Conservation (phyloP, 2,888 invertebrate species). For the Dolichopus griseipennis region DNA sequence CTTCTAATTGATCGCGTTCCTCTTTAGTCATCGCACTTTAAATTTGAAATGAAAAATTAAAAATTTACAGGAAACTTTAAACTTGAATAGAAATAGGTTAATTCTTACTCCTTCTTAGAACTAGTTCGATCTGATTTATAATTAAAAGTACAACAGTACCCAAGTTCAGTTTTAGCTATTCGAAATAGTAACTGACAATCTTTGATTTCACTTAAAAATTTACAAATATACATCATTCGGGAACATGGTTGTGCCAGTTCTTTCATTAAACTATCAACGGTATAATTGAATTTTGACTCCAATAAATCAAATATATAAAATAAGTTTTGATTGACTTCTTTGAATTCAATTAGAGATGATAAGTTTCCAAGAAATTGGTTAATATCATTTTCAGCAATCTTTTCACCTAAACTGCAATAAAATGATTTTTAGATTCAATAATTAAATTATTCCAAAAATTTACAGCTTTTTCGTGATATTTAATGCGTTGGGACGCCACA, state of each 20-base stretch:
- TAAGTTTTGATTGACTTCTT: conserved; percentile 13
- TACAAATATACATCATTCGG: conserved; percentile 30
- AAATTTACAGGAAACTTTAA: neutral
- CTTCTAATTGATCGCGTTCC: conserved; percentile 20
- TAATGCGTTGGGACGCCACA: conserved; percentile 46
- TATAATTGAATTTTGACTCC: neutral
- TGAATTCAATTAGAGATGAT: conserved; percentile 15
- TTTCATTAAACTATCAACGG: conserved; percentile 27
- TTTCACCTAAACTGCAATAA: neutral
- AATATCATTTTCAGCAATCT: neutral
- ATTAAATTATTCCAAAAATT: conserved; percentile 28
- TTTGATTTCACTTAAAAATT: conserved; percentile 30
- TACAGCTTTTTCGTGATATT: conserved; percentile 47
- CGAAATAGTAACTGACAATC: conserved; percentile 34
- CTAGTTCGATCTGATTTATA: conserved; percentile 27
- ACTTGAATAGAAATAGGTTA: neutral
- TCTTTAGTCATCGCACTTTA: conserved; percentile 19
- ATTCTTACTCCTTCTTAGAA: conserved; percentile 20
- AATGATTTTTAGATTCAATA: neutral
- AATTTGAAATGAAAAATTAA: neutral
- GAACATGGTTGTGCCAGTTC: conserved; percentile 36
- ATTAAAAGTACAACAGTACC: conserved; percentile 38
- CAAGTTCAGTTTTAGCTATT: conserved; percentile 31
- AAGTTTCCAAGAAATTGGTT: conserved; percentile 15
- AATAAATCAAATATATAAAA: conserved; percentile 17